Evolutionary conservation across 2,113 vertebrate species (phyloP), one percentile per base, ranked within the genome.

Genomic region (Melanotaenia duboulayi): DNA sequence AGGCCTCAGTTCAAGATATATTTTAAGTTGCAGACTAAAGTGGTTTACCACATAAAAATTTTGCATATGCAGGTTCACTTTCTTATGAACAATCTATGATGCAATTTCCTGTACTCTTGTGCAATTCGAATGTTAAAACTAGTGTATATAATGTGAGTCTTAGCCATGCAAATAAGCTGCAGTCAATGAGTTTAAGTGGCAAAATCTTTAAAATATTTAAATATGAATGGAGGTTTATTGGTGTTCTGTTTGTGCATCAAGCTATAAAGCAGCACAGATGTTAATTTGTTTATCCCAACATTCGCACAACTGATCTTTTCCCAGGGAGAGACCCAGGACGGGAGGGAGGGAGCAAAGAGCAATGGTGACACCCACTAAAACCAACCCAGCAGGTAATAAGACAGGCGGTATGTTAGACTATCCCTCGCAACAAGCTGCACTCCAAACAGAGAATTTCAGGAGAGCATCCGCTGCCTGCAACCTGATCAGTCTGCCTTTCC

Each of bases 91-190:
- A 19, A 4, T 13, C 4, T 17, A 7, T 86, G 54, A 82, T 62
- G 78, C 87, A 86, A 89, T 50, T 83, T 85, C 79, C 74, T 74
- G 10, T 9, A 40, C 35, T 39, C 40, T 83, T 85, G 74, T 75
- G 72, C 73, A 82, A 81, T 50, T 59, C 40, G 56, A 82, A 80
- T 48, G 69, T 67, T 51, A 65, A 64, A 69, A 28, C 23, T 4
- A 7, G 20, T n/a, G 49, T 52, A 19, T 76, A 39, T 25, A 24
- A 23, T 35, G 11, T 37, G 4, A 20, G 19, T 37, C 23, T 35
- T 3, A 25, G 32, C 5, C 4, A 11, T 28, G 51, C 52, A 70
- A n/a, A 65, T 24, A 17, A 22, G 14, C 11, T 46, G 24, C 25
- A 62, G 64, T 37, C 51, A 1, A 11, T 24, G 6, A 8, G 37